These are phyloP conservation scores for Brachyhypopomus occidentalis DNA, from an alignment of 2,113 vertebrate genomes.

Conservation along the genomic window DNA sequence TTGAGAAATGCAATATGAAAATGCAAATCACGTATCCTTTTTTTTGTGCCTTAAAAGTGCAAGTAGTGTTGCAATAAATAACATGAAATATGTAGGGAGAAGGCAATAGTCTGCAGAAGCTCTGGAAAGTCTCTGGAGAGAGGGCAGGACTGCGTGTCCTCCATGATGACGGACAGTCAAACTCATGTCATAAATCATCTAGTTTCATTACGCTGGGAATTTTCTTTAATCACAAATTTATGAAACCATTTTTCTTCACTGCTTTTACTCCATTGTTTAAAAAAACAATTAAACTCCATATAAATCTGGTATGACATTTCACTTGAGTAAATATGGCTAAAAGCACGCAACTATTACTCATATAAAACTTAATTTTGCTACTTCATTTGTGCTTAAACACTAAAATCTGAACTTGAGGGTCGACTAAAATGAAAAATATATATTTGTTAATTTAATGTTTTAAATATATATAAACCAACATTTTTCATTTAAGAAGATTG, in stretches of 20 bases:
- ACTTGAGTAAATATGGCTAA: neutral
- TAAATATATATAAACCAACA: slow-evolving; percentile 26
- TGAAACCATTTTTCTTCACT: neutral
- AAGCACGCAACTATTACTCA: neutral
- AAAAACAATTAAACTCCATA: no score
- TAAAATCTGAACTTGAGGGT: neutral
- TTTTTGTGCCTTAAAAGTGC: slow-evolving; percentile 6
- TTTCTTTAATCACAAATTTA: neutral
- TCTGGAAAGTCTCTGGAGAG: neutral
- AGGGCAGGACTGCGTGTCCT: neutral
- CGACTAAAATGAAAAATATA: slow-evolving; percentile 30
- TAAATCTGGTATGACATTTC: no score
- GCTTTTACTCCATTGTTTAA: neutral
- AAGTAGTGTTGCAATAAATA: slow-evolving; percentile 35
- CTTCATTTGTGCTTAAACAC: neutral
- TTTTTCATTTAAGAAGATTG: slow-evolving; percentile 39
- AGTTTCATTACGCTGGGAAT: no score
- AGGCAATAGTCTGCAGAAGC: slow-evolving; percentile 1
- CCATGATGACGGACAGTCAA: neutral
- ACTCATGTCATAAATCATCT: no score
- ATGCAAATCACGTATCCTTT: neutral
- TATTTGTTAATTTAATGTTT: slow-evolving; percentile 63
- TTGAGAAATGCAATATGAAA: neutral
- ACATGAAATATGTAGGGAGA: slow-evolving; percentile 9
- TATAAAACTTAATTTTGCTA: neutral